phyloP scores from a whole-genome alignment of 1,140 invertebrate genomes.

The Himalopsyche phryganea region DNA sequence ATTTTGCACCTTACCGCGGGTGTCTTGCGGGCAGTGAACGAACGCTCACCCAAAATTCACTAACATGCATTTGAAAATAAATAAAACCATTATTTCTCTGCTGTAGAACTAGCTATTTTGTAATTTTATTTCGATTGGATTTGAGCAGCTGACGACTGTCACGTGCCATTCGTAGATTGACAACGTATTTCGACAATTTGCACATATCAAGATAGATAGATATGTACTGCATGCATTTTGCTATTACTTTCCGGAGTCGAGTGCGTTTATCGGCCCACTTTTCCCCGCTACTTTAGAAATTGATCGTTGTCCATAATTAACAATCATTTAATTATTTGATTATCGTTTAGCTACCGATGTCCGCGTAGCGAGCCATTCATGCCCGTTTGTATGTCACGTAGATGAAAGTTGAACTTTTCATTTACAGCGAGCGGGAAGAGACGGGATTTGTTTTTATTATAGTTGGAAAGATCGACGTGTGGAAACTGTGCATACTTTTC shows the following conservation, averaged over 20 bases:
- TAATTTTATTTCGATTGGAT: neutral
- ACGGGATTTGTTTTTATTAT: neutral
- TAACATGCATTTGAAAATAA: neutral
- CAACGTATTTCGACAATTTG: no score
- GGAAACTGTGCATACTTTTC: constrained; percentile 7
- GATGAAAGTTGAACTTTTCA: no score
- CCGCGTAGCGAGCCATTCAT: neutral
- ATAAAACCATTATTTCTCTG: neutral
- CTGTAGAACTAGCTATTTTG: no score
- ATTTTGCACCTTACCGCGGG: neutral
- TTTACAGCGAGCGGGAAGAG: neutral
- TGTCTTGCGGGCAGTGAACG: no score
- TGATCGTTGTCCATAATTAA: constrained; percentile 17
- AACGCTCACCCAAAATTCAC: no score
- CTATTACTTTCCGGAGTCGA: neutral
- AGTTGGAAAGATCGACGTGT: neutral
- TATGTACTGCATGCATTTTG: constrained; percentile 10
- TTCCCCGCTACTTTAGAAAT: constrained; percentile 15
- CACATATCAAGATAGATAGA: no score
- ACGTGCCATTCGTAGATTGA: constrained; percentile 1
- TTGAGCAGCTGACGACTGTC: constrained; percentile 18
- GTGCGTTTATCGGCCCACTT: constrained; percentile 6
- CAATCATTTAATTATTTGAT: constrained; percentile 5
- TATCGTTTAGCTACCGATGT: neutral
- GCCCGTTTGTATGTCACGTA: neutral